Base-by-base conservation (phyloP, 1,140 invertebrate genomes). In the Heterodera schachtii region DNA sequence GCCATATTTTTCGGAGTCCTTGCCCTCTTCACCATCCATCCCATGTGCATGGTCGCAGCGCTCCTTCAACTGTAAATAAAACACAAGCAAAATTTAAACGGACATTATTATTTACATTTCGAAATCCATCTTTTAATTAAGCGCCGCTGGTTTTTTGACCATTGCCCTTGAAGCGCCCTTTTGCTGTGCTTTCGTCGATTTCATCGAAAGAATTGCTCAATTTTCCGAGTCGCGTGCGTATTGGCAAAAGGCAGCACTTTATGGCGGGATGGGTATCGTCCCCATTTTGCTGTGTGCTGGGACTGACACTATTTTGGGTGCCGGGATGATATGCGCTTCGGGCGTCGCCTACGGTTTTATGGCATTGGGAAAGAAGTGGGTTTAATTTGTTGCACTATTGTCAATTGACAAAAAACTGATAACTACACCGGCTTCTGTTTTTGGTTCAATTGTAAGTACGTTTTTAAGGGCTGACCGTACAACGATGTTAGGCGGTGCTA, bases 141-240 rank as follows among this genome's bases (percentile, higher is more conserved):
- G 93, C 87, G 84, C 96, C 71, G 93, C 94, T 75, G 95, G 95
- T 69, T 95, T 96, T 91, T 86, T 95, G 78, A 93, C 95, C 70
- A 92, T 96, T 83, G 92, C 94, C 6, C 93, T 96, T 86, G 96
- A 98, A 91, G 95, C 95, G 13, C 96, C 96, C 0, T 97, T 94
- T 90, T 97, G 95, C 91, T 97, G 95, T 91, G 92, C 95, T 90
- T 98, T 96, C 91, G 93, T 98, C 83, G 95, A 97, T 89, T 94
- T 95, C 91, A 95, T 96, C 79, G 94, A 95, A 90, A 93, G 92
- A 78, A 91, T 96, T 44, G 94, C 94, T 71, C 93, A 93, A 85
- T 94, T 93, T 90, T 93, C 95, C 69, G 95, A 98, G 85, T 92
- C 92, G 69, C 93, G 94, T 85, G 94, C 95, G 3, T 93, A 94